Evolutionary conservation across 2,888 invertebrate species (phyloP).

Genomic region (Tenthredo notha): DNA sequence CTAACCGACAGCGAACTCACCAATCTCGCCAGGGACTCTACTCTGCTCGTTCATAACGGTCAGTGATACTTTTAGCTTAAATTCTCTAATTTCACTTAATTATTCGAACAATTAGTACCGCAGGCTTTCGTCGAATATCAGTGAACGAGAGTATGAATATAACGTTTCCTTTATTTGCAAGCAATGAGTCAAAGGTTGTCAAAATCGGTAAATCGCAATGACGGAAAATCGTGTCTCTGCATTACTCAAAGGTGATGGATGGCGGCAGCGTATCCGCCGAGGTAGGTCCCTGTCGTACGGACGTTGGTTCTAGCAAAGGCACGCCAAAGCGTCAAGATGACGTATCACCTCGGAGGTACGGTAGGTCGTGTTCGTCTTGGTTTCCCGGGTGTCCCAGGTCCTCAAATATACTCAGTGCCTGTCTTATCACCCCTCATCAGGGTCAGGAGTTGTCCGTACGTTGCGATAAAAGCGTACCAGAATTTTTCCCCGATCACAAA

Average conservation of each 20-base stretch:
- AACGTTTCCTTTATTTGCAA: neutral
- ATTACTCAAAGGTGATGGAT: slow-evolving; percentile 76
- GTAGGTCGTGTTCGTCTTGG: slow-evolving; percentile 55
- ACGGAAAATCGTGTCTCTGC: slow-evolving; percentile 73
- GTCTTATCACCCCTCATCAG: slow-evolving; percentile 50
- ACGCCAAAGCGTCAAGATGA: slow-evolving; percentile 74
- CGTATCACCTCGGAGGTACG: slow-evolving; percentile 71
- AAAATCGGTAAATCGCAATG: slow-evolving; percentile 72
- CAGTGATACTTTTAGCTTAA: slow-evolving; percentile 71
- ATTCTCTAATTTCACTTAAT: neutral
- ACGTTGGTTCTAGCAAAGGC: slow-evolving; percentile 58
- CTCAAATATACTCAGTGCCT: slow-evolving; percentile 51
- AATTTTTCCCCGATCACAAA: slow-evolving; percentile 29
- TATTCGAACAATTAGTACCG: neutral
- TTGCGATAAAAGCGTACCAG: slow-evolving; percentile 22
- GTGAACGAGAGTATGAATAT: neutral
- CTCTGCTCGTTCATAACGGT: slow-evolving; percentile 92
- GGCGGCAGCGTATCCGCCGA: slow-evolving; percentile 60
- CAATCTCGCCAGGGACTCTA: slow-evolving; percentile 87
- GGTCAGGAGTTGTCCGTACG: slow-evolving; percentile 40
- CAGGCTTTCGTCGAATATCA: neutral
- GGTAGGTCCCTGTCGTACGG: neutral
- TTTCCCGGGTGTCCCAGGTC: slow-evolving; percentile 26
- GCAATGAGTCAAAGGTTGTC: slow-evolving; percentile 44
- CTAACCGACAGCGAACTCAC: slow-evolving; percentile 92